A percentile compares a stretch with the other conserved stretches of the same genome.
phyloP scores from a whole-genome alignment of 2,113 vertebrate genomes.

The Sula dactylatra region DNA sequence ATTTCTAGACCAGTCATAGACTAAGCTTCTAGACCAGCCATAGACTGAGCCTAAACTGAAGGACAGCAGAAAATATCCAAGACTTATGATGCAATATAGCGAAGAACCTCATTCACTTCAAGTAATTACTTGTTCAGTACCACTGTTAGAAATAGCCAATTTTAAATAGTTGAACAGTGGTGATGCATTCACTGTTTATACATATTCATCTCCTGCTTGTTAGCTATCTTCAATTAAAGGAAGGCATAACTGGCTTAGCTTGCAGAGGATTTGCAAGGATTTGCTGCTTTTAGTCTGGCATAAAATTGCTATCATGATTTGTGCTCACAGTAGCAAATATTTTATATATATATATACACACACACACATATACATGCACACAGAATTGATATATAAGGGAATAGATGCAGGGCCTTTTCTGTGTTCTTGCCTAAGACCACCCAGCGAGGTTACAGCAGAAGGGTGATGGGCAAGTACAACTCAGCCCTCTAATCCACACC shows the following conservation, averaged over 20 bases:
- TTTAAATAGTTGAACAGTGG: not conserved
- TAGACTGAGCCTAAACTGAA: not conserved
- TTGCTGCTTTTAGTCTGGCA: not conserved
- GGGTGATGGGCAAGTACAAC: not conserved
- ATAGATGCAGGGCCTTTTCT: not conserved
- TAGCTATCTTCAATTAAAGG: not conserved
- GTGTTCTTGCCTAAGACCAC: not conserved
- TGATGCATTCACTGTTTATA: not conserved
- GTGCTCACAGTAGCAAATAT: not conserved
- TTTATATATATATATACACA: not conserved
- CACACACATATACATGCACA: not conserved
- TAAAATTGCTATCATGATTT: not conserved
- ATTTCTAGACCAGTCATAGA: not conserved
- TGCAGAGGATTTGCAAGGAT: not conserved
- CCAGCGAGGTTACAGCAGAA: not conserved
- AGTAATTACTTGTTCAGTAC: not conserved
- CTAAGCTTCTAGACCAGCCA: not conserved
- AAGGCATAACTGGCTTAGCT: not conserved
- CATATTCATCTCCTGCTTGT: not conserved
- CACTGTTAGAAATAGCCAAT: not conserved
- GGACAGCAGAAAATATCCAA: not conserved
- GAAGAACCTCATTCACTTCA: not conserved
- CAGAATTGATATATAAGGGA: not conserved
- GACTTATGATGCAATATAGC: not conserved
- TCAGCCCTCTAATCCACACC: not conserved